Percentiles rank a stretch among this genome's conserved stretches.
Evolutionary conservation across 2,888 invertebrate genomes (phyloP).

Genomic region (Zhuqinia jingwanae): DNA sequence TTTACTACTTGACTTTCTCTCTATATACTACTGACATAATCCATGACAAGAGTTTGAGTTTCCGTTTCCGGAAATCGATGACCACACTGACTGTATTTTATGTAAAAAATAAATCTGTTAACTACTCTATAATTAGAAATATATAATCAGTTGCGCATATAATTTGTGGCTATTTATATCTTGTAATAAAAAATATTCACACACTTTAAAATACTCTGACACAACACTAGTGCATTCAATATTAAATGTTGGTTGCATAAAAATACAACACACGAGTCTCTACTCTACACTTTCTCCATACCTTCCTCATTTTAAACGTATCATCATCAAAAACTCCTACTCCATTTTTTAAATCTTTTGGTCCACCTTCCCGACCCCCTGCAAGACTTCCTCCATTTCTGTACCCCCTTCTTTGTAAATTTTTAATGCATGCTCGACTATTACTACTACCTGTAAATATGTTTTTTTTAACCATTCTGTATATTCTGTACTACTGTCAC

Average conservation of each 20-base stretch:
- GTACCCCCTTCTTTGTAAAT: not conserved
- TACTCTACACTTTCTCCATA: slow-evolving; percentile 18
- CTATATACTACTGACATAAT: slow-evolving; percentile 47
- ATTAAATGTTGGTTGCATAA: slow-evolving; percentile 37
- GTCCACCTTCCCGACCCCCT: not conserved
- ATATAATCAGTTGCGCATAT: slow-evolving; percentile 53
- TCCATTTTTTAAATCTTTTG: not conserved
- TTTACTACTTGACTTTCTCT: slow-evolving; percentile 7
- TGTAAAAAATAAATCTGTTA: slow-evolving; percentile 12
- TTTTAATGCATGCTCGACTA: not conserved
- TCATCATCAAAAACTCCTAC: not conserved
- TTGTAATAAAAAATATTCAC: slow-evolving; percentile 41
- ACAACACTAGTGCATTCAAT: slow-evolving; percentile 52
- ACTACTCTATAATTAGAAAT: slow-evolving; percentile 22
- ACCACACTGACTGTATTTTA: slow-evolving; percentile 44
- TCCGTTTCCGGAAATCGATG: slow-evolving; percentile 51
- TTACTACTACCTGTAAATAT: slow-evolving; percentile 17
- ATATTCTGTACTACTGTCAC: not conserved
- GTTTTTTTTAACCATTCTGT: not conserved
- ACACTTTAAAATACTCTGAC: slow-evolving; percentile 49
- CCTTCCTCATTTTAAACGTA: too few relatives aligned
- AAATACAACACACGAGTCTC: slow-evolving; percentile 18
- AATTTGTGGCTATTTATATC: slow-evolving; percentile 62
- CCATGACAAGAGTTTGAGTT: slow-evolving; percentile 62
- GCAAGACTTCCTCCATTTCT: not conserved